Conservation (phyloP, 2,797 vertebrate species). For the Rachycentron canadum region DNA sequence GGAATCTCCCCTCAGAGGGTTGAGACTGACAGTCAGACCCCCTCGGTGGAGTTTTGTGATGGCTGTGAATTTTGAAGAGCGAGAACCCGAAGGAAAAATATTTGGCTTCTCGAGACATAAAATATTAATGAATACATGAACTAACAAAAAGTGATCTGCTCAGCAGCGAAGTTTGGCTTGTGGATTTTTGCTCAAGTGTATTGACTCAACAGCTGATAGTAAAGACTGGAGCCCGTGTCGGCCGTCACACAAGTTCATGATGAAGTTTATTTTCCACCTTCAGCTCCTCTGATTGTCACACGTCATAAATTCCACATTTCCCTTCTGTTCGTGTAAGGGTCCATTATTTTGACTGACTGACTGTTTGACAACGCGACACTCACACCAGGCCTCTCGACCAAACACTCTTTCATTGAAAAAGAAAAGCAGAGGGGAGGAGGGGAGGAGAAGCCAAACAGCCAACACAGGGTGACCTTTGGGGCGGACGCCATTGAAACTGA, state of each 20-base stretch:
- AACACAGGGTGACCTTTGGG: background rate
- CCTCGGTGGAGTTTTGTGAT: conserved; percentile 21
- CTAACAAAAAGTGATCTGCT: conserved; percentile 15
- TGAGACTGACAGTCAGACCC: background rate
- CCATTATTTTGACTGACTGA: conserved; percentile 16
- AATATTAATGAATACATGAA: conserved; percentile 44
- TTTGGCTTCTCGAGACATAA: conserved; percentile 23
- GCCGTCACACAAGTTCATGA: background rate
- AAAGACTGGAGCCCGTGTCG: background rate
- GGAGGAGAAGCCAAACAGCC: background rate
- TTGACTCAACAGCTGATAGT: conserved; percentile 13
- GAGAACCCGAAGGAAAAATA: conserved; percentile 26
- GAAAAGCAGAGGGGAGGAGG: background rate
- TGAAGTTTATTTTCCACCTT: background rate
- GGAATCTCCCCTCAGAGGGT: background rate
- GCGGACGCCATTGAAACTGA: background rate
- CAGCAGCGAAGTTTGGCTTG: conserved; percentile 10
- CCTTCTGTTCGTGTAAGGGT: conserved; percentile 18
- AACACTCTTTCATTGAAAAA: conserved; percentile 28
- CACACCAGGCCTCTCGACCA: background rate
- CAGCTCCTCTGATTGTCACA: background rate
- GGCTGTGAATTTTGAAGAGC: background rate
- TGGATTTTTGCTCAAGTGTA: conserved; percentile 8
- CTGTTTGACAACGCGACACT: background rate
- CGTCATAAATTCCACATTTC: background rate